Conservation (phyloP, 2,888 invertebrate species). For the Ligdia adustata region DNA sequence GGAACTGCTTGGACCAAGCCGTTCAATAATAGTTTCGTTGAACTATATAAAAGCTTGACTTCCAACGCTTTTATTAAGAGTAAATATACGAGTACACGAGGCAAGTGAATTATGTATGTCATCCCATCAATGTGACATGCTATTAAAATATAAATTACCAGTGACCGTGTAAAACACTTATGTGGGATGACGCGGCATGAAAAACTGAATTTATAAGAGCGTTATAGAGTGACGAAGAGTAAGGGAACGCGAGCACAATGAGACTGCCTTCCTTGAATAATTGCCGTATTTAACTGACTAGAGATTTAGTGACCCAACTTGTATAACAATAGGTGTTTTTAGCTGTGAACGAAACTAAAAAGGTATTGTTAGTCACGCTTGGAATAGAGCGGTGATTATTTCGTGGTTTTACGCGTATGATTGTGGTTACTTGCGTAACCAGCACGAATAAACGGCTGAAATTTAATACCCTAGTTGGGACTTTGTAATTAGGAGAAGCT, state of each 20-base stretch:
- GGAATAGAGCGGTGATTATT: slow-evolving; percentile 22
- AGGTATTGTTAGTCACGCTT: slow-evolving; percentile 51
- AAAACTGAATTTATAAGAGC: slow-evolving; percentile 73
- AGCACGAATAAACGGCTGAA: slow-evolving; percentile 2
- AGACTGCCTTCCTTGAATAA: slow-evolving; percentile 73
- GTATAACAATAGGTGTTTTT: slow-evolving; percentile 64
- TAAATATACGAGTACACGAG: slow-evolving; percentile 15
- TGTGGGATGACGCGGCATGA: slow-evolving; percentile 76
- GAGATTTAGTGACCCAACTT: slow-evolving; percentile 61
- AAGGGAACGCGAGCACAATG: slow-evolving; percentile 64
- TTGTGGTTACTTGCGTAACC: slow-evolving; percentile 15
- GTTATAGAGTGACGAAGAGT: slow-evolving; percentile 50
- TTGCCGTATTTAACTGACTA: slow-evolving; percentile 72
- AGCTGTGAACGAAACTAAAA: slow-evolving; percentile 65
- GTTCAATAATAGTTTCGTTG: no score
- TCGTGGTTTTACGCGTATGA: slow-evolving; percentile 31
- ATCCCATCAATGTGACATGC: slow-evolving; percentile 54
- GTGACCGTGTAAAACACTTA: slow-evolving; percentile 65
- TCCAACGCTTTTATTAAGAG: no score
- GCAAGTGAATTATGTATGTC: slow-evolving; percentile 40
- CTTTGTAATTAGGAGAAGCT: background rate
- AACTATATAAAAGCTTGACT: no score
- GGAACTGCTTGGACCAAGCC: no score
- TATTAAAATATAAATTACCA: slow-evolving; percentile 59
- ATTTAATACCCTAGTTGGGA: background rate